Conservation (phyloP, 1,140 invertebrate genomes). For the Apis dorsata region DNA sequence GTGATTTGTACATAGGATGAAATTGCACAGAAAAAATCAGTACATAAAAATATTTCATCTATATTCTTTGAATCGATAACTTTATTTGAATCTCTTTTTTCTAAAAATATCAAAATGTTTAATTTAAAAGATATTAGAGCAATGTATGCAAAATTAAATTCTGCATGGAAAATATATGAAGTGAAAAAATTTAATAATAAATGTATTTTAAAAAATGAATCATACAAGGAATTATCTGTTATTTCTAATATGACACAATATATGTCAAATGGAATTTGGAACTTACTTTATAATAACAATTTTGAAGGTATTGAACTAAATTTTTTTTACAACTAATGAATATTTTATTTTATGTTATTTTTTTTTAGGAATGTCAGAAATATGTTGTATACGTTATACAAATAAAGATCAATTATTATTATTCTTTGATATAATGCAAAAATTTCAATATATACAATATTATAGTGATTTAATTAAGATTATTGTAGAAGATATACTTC, state of each 20-base stretch:
- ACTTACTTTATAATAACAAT: constrained; percentile 56
- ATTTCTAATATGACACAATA: constrained; percentile 50
- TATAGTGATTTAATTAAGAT: constrained; percentile 63
- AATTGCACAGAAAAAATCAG: constrained; percentile 9
- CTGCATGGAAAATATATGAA: constrained; percentile 39
- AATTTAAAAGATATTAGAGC: constrained; percentile 17
- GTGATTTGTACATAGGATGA: constrained; percentile 28
- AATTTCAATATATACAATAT: constrained; percentile 69
- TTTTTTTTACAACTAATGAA: not conserved
- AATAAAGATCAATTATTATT: constrained; percentile 62
- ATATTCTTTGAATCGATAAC: constrained; percentile 40
- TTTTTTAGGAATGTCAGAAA: constrained; percentile 65
- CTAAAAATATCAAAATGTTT: not conserved
- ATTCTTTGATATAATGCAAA: constrained; percentile 68
- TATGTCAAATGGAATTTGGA: constrained; percentile 74
- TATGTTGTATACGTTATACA: constrained; percentile 64
- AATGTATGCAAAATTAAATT: constrained; percentile 31
- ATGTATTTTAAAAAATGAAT: constrained; percentile 25
- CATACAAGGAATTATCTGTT: not conserved
- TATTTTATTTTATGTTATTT: constrained; percentile 11
- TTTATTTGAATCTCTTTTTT: constrained; percentile 40
- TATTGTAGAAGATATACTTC: constrained; percentile 62
- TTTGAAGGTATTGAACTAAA: constrained; percentile 64
- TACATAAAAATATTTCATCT: constrained; percentile 11
- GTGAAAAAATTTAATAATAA: constrained; percentile 39